Evolutionary conservation across 2,113 vertebrate genomes (phyloP).

Genomic region (Ibidorhyncha struthersii): DNA sequence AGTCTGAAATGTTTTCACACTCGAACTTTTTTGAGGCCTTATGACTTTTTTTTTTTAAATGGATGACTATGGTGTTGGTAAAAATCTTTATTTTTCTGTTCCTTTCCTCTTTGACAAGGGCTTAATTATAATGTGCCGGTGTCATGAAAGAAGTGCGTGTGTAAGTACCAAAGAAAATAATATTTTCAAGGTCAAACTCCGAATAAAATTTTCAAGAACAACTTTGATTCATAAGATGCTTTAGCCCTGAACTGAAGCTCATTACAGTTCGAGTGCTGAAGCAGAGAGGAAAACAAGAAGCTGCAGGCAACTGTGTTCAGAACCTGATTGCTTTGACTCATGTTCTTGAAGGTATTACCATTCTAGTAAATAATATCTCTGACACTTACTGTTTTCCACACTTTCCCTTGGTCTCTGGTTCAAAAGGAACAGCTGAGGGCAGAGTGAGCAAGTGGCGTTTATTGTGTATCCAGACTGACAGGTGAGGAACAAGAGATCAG

Average conservation of each 20-base stretch:
- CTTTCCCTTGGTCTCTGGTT: neutral
- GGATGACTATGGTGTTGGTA: neutral
- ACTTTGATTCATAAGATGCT: slow-evolving; percentile 4
- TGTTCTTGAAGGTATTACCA: neutral
- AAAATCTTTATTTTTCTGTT: neutral
- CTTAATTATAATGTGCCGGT: neutral
- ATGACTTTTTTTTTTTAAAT: neutral
- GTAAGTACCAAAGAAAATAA: neutral
- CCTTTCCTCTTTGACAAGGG: neutral
- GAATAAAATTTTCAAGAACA: neutral
- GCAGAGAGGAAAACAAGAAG: slow-evolving; percentile 17
- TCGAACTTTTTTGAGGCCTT: neutral
- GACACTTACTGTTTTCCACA: neutral
- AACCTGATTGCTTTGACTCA: slow-evolving; percentile 45
- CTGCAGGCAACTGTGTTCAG: neutral
- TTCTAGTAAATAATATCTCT: neutral
- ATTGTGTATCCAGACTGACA: neutral
- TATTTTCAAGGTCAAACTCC: neutral
- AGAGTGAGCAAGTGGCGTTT: neutral
- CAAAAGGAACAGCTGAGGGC: neutral
- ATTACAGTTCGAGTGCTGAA: neutral
- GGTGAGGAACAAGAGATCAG: slow-evolving; percentile 9
- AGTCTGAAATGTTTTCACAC: neutral
- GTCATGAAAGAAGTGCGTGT: neutral
- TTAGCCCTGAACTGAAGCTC: slow-evolving; percentile 39